Base-by-base conservation (phyloP, 2,888 invertebrate genomes). In the Hemithea aestivaria region DNA sequence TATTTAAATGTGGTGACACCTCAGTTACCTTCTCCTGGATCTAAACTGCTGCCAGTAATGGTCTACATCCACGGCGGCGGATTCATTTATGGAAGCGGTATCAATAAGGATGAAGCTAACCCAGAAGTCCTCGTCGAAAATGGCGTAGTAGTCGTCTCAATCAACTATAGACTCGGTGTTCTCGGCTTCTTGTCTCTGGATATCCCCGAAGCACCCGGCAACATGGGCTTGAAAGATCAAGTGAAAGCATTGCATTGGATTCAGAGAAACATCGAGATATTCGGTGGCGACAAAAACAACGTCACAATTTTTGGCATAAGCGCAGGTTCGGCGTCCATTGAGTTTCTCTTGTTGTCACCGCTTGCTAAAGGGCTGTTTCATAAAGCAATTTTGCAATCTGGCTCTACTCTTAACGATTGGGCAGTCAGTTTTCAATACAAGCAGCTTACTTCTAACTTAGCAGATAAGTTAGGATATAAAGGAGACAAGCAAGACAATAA, bases 201-300 rank as follows among this genome's bases (percentile, higher is more conserved):
- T 29, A 66, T 75, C 6, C 61, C 65, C 2, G 72, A 78, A 50
- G 72, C 62, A 10, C 40, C 69, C 1, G 79, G 79, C 1, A 78
- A 80, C 44, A 77, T 79, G 78, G 79, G 75, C 1, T 51, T 80
- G 1, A 78, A 75, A 56, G 80, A 80, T 45, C 77, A 78, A 51
- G 57, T 68, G 1, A 61, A 62, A 40, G 79, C 76, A n/a, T 52
- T 80, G 1, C 51, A 66, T 48, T 79, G 78, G 79, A 60, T 79
- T 4, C 61, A 67, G 45, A 51, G 65, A 1, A 78, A 80, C 36
- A 77, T 80, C 25, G 31, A 32, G 7, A 10, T 58, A 8, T 79
- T 79, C 45, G 62, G 66, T 27, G 78, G 78, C 4, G 65, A 78
- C 33, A 64, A 58, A 28, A 50, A 68, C 21, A 77, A 76, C 39